Evolutionary conservation across 1,140 invertebrate genomes (phyloP), one percentile per base, ranked within the genome.

Genomic region (Neomicropteryx cornuta): DNA sequence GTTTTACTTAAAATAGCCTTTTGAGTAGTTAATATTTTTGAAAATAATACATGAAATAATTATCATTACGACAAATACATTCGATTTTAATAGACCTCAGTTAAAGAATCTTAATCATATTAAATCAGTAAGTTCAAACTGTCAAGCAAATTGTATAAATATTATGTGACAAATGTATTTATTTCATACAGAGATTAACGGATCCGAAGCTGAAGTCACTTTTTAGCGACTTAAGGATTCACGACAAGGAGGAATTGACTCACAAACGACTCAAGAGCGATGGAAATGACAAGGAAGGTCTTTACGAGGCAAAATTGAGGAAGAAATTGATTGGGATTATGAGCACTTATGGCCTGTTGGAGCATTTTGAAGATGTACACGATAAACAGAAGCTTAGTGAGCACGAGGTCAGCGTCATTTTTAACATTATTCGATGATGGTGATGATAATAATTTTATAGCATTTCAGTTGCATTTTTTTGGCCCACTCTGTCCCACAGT

Each of bases 211-310:
- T 95, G 4, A 87, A 87, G 49, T 86, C 84, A 1, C 55, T 95
- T 11, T 88, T 83, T 48, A 84, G 83, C 53, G 90, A 94, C 55
- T 58, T 96, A 1, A 89, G 87, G 66, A 75, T 92, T 29, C 90
- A 95, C 39, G 91, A 96, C 50, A 92, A 92, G 67, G 83, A 92
- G 59, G 89, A 95, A 68, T 66, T 90, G 10, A 73, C 77, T 1
- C 77, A 77, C 48, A 96, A 96, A 58, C 79, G 83, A 51, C 53
- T 83, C 0, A 87, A 82, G 49, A 71, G 77, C 38, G 85, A 92
- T 48, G 83, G 84, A 22, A 75, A 78, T 43, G 90, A 95, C 62
- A 83, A 86, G 53, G 86, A 87, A 53, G 91, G 90, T 0, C 51
- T 88, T 1, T 81, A 83, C 58, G 90, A 90, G 58, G 83, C 87